A percentile compares a stretch with the other conserved stretches of the same genome.
phyloP scores from a whole-genome alignment of 2,888 invertebrate genomes.

The Crioceris asparagi region DNA sequence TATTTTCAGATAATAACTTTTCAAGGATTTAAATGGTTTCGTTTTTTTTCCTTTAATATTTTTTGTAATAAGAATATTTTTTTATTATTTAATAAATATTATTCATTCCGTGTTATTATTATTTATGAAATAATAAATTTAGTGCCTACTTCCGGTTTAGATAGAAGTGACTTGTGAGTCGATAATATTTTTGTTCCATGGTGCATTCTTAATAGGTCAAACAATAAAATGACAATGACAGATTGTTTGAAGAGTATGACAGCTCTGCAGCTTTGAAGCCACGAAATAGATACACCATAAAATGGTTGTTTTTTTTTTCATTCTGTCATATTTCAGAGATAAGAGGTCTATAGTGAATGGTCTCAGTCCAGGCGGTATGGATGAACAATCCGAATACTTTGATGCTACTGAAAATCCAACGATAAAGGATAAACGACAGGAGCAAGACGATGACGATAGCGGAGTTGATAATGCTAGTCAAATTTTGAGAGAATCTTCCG shows the following conservation, averaged over 20 bases:
- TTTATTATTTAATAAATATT: not conserved
- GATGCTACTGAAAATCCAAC: slow-evolving; percentile 61
- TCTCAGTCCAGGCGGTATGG: slow-evolving; percentile 49
- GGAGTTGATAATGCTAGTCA: slow-evolving; percentile 39
- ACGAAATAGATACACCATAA: no score
- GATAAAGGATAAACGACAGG: slow-evolving; percentile 33
- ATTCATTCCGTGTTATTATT: slow-evolving; percentile 3
- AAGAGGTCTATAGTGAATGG: slow-evolving; percentile 37
- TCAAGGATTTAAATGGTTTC: not conserved
- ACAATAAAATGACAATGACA: no score
- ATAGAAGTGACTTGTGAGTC: no score
- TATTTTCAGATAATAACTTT: not conserved
- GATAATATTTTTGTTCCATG: no score
- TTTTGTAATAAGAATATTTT: slow-evolving; percentile 1
- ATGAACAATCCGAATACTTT: slow-evolving; percentile 69
- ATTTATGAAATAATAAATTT: slow-evolving; percentile 2
- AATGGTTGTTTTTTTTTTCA: no score
- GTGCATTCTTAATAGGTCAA: no score
- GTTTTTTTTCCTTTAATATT: slow-evolving; percentile 3
- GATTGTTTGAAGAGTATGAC: slow-evolving; percentile 13
- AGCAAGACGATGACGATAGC: slow-evolving; percentile 37
- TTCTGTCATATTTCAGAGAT: slow-evolving; percentile 22
- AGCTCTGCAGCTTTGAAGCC: no score
- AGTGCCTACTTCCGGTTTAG: no score
- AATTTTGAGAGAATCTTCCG: slow-evolving; percentile 35